These are phyloP conservation scores for Ptychadena robeensis DNA, from an alignment of 2,797 vertebrate genomes.

Conservation along the genomic window DNA sequence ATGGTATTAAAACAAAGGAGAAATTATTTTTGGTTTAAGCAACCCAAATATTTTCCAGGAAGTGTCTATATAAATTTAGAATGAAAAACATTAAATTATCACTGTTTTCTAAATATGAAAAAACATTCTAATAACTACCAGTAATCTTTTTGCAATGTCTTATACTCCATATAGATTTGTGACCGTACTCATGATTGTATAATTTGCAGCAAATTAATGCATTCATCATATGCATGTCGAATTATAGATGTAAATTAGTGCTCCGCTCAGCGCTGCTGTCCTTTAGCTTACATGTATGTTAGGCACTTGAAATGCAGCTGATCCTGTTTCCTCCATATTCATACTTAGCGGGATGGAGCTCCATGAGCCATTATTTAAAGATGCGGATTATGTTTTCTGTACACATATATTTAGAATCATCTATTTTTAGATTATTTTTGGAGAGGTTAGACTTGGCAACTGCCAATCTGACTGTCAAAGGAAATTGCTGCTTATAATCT, in stretches of 20 bases:
- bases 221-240: not conserved
- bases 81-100: no score
- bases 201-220: not conserved
- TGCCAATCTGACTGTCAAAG: constrained; percentile 29
- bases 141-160: not conserved
- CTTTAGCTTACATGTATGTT: constrained; percentile 2
- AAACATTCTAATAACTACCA: no score
- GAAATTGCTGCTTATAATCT: constrained; percentile 37
- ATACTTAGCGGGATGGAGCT: constrained; percentile 16
- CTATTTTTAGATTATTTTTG: constrained; percentile 57
- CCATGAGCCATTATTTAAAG: constrained; percentile 34
- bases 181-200: not conserved
- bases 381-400: constrained; percentile 48
- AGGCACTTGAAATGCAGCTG: constrained; percentile 50
- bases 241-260: constrained; percentile 25
- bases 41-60: no score
- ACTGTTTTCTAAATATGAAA: no score
- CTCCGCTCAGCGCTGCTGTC: not conserved
- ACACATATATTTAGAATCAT: constrained; percentile 34
- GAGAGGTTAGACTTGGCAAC: constrained; percentile 17
- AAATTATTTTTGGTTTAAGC: no score
- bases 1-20: no score
- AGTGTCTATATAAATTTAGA: no score
- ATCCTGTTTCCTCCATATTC: constrained; percentile 9
- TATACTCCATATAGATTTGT: not conserved